These are phyloP conservation scores for Globodera rostochiensis DNA, from an alignment of 1,140 invertebrate species.

Conservation along the genomic window DNA sequence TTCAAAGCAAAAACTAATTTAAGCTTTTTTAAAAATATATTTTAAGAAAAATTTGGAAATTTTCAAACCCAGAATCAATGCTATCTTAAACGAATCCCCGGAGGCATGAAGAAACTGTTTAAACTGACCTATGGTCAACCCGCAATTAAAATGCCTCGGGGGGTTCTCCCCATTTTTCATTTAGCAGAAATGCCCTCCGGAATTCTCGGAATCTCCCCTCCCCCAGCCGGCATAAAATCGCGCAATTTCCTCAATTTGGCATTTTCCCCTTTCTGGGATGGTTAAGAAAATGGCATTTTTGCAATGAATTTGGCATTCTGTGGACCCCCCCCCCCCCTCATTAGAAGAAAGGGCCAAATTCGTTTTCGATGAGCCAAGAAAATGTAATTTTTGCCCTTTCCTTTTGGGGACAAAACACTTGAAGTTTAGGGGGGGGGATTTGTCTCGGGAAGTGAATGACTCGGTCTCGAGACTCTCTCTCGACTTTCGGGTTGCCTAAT, in stretches of 20 bases:
- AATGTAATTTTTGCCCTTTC: constrained; percentile 2
- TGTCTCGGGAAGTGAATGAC: neutral
- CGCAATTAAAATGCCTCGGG: neutral
- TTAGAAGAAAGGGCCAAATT: neutral
- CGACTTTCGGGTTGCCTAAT: neutral
- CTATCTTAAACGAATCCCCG: no score
- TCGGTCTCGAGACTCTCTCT: neutral
- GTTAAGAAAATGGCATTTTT: neutral
- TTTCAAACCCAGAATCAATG: no score
- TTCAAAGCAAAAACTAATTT: no score
- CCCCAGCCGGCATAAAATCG: neutral
- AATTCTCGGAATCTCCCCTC: neutral
- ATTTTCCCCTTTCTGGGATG: neutral
- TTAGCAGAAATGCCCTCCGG: no score
- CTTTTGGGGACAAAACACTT: constrained; percentile 3
- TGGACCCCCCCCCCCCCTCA: neutral
- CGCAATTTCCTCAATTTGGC: neutral
- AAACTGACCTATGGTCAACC: neutral
- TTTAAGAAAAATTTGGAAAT: no score
- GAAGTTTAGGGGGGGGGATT: neutral
- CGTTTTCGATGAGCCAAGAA: neutral
- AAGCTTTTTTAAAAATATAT: no score
- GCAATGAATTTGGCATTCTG: constrained; percentile 3
- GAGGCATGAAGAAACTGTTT: neutral
- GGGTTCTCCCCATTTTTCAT: neutral